phyloP scores from a whole-genome alignment of 2,113 vertebrate genomes.

The Anarhynchus alexandrinus region DNA sequence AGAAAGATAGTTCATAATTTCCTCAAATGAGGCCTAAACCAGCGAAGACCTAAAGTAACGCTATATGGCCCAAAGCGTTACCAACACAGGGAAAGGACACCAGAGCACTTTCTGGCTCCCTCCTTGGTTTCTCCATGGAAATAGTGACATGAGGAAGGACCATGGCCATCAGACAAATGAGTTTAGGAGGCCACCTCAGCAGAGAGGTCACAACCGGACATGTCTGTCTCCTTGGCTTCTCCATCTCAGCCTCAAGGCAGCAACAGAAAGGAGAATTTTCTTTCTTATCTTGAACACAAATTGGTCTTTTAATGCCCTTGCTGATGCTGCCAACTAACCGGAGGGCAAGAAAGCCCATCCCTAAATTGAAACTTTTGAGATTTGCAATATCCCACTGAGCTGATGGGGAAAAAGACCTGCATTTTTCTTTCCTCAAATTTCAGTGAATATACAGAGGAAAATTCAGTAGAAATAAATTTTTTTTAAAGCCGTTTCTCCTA shows the following conservation, averaged over 20 bases:
- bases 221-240: not conserved
- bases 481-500: not conserved
- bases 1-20: not conserved
- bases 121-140: not conserved
- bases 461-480: not conserved
- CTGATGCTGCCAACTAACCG: not conserved
- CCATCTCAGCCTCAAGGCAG: not conserved
- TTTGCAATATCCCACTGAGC: not conserved
- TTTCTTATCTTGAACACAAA: not conserved
- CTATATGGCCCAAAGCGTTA: not conserved
- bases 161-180: rapidly evolving
- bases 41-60: not conserved
- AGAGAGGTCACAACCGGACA: not conserved
- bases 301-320: not conserved
- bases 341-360: not conserved
- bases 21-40: not conserved
- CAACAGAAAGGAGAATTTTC: not conserved
- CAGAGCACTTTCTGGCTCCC: not conserved
- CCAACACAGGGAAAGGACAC: not conserved
- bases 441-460: not conserved
- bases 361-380: not conserved
- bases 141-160: not conserved
- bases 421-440: not conserved
- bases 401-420: not conserved
- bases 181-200: not conserved